These are phyloP conservation scores for Lasaia peninsularis DNA, from an alignment of 1,140 invertebrate genomes.

Conservation along the genomic window DNA sequence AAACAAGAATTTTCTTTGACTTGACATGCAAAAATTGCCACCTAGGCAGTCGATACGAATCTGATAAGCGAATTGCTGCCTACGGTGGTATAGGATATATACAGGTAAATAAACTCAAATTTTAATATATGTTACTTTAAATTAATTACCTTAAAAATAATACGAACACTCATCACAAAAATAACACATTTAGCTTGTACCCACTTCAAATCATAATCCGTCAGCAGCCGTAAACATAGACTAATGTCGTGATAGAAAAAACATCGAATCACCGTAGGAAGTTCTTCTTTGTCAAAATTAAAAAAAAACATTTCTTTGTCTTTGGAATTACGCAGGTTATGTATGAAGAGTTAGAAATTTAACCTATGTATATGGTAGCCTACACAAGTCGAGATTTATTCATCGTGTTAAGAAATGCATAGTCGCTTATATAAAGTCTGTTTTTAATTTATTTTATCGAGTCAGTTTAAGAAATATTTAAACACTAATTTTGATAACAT, in stretches of 20 bases:
- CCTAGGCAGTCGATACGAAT: constrained; percentile 49
- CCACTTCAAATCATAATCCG: constrained; percentile 73
- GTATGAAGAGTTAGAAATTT: too few species aligned
- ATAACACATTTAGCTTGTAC: constrained; percentile 67
- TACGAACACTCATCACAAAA: constrained; percentile 73
- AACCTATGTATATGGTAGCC: too few species aligned
- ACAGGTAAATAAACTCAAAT: not conserved
- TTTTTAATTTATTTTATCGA: too few species aligned
- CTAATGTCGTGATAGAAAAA: constrained; percentile 22
- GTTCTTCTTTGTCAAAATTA: not conserved
- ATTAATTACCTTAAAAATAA: constrained; percentile 67
- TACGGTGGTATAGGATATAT: not conserved
- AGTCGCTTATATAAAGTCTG: too few species aligned
- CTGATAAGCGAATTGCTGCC: constrained; percentile 18
- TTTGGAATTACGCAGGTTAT: too few species aligned
- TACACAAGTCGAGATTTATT: too few species aligned
- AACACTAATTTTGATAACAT: too few species aligned
- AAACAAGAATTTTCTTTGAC: constrained; percentile 37
- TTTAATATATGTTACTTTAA: constrained; percentile 15
- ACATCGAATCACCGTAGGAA: constrained; percentile 16
- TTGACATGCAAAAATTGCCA: constrained; percentile 65
- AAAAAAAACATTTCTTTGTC: not conserved
- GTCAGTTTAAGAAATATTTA: too few species aligned
- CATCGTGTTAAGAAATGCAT: too few species aligned
- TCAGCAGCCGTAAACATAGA: constrained; percentile 58